Evolutionary conservation across 2,797 vertebrate species (phyloP).

Genomic region (Salarias fasciatus): DNA sequence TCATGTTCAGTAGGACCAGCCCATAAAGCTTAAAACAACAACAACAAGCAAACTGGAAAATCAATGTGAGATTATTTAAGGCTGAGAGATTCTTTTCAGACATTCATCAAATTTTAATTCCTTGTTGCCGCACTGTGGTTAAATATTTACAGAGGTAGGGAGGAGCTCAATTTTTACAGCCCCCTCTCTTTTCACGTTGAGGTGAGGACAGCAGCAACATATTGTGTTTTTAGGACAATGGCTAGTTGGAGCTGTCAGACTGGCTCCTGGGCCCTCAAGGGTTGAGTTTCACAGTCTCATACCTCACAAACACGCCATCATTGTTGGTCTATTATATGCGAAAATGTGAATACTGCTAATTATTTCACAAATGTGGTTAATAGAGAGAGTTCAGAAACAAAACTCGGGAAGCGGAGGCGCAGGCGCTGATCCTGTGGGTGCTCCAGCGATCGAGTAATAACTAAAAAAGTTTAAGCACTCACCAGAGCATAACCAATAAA

Average conservation of each 20-base stretch:
- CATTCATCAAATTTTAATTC: conserved; percentile 46
- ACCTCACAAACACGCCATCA: conserved; percentile 14
- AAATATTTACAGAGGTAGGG: conserved; percentile 68
- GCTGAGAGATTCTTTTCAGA: conserved; percentile 15
- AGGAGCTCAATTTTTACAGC: conserved; percentile 31
- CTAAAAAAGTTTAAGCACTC: no score
- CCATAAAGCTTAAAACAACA: no score
- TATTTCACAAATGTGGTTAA: no score
- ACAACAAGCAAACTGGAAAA: conserved; percentile 9
- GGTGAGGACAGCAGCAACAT: not conserved
- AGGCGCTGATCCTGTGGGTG: no score
- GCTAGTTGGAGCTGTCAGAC: conserved; percentile 23
- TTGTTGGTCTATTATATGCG: conserved; percentile 15
- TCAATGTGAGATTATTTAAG: not conserved
- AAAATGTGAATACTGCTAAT: no score
- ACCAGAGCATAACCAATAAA: no score
- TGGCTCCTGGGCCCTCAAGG: conserved; percentile 11
- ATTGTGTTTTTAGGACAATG: conserved; percentile 26
- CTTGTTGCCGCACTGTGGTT: conserved; percentile 39
- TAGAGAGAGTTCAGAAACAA: no score
- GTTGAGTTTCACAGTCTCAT: conserved; percentile 44
- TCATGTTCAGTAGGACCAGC: no score
- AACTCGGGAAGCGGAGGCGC: no score
- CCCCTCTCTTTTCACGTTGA: conserved; percentile 13
- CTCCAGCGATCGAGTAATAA: no score